Evolutionary conservation across 1,140 invertebrate genomes (phyloP), one percentile per base, ranked within the genome.

Genomic region (Ylistrum balloti): DNA sequence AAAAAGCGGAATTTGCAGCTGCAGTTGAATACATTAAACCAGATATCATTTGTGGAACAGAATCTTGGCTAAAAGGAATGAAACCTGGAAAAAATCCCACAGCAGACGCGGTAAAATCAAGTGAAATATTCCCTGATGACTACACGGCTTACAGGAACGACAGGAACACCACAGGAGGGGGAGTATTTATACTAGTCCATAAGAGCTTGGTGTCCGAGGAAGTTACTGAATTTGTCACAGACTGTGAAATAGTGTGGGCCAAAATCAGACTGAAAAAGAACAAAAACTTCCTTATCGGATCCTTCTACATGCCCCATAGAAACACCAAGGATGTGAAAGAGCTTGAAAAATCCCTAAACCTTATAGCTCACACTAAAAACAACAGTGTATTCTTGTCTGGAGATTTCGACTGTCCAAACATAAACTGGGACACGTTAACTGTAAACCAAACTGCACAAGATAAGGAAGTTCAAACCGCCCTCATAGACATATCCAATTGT

Each of bases 211-310:
- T 74, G n/a, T 88, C 88, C 20, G 41, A 85, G 0, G 87, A 90
- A 87, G 11, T 74, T 28, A 15, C 85, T 41, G 33, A 33, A 41
- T 90, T n/a, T 15, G 41, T 90, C 22, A 90, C 90, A n/a, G 17
- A 89, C n/a, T 38, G 91, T 32, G 91, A 91, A 86, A 86, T 91
- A 20, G 88, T 41, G 32, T 91, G 91, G 91, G 86, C 86, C 5
- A 89, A 91, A 56, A 33, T 91, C n/a, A 88, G 86, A 35, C 32
- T 90, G 15, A 74, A 86, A 88, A 32, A 86, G 35, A 88, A 86
- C 86, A 88, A 86, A 90, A 33, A 90, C n/a, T 13, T 85, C 11
- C 0, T 86, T 28, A 33, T 88, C 13, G 56, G 34, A 15, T 88
- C 48, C 33, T 90, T 86, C 28, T 90, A 86, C 35, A 88, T 90